phyloP scores from a whole-genome alignment of 2,888 invertebrate genomes.

The Troides oblongomaculatus region DNA sequence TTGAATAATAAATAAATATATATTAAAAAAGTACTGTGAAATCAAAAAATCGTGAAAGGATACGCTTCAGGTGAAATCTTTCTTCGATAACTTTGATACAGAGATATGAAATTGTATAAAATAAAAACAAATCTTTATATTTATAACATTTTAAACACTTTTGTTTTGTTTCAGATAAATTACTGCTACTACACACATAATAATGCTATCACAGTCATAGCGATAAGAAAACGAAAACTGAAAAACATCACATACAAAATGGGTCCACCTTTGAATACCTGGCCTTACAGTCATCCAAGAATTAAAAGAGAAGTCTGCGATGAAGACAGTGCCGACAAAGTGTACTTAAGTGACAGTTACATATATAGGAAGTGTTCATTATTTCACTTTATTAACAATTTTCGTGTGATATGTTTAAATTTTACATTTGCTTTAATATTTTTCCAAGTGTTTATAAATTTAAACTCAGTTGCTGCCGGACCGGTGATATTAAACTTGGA shows the following conservation, averaged over 20 bases:
- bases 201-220: slow-evolving; percentile 51
- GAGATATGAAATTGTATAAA: too few relatives aligned
- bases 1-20: too few relatives aligned
- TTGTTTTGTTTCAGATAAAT: slow-evolving; percentile 52
- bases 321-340: slow-evolving; percentile 37
- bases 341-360: slow-evolving; percentile 40
- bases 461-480: slow-evolving; percentile 57
- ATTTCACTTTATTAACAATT: slow-evolving; percentile 47
- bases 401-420: slow-evolving; percentile 56
- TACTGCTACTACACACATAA: slow-evolving; percentile 27
- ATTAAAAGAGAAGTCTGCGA: slow-evolving; percentile 24
- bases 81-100: too few relatives aligned
- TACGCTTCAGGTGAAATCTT: too few relatives aligned
- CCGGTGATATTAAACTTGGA: slow-evolving; percentile 69
- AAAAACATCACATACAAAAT: slow-evolving; percentile 41
- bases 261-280: slow-evolving; percentile 64
- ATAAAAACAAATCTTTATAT: not conserved
- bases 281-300: slow-evolving; percentile 56
- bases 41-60: too few relatives aligned
- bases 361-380: slow-evolving; percentile 47
- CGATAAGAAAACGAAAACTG: slow-evolving; percentile 26
- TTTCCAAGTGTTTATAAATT: slow-evolving; percentile 56
- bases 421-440: slow-evolving; percentile 57
- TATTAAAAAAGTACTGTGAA: too few relatives aligned
- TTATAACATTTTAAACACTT: not conserved